Conservation (phyloP, 2,797 vertebrate species). For the Etheostoma perlongum region DNA sequence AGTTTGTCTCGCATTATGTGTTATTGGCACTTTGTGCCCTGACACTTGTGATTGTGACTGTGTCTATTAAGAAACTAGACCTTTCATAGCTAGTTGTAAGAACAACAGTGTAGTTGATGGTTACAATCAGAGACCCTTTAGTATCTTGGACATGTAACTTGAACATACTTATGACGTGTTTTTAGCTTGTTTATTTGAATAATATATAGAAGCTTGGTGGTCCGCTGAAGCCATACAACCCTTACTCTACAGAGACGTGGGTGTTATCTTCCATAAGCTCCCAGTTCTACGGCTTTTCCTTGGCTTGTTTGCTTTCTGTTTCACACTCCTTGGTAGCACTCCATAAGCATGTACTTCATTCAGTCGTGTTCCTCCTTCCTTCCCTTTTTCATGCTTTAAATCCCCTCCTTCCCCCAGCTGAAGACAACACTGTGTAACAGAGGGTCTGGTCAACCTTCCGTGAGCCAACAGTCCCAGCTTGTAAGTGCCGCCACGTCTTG, state of each 20-base stretch:
- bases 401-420: constrained; percentile 77
- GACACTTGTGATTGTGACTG: too few species aligned
- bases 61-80: not conserved
- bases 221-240: not conserved
- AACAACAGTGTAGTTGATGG: not conserved
- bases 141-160: not conserved
- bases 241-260: not conserved
- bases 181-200: not conserved
- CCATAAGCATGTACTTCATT: constrained; percentile 34
- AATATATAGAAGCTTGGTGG: not conserved
- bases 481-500: constrained; percentile 83
- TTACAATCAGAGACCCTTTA: not conserved
- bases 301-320: constrained; percentile 2
- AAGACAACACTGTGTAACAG: constrained; percentile 84
- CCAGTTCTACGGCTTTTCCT: not conserved
- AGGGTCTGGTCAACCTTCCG: constrained; percentile 75
- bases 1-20: too few species aligned
- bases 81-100: not conserved
- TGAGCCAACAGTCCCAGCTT: constrained; percentile 75
- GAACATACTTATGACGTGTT: not conserved
- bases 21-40: too few species aligned
- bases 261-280: not conserved
- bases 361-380: constrained; percentile 29
- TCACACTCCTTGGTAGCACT: not conserved
- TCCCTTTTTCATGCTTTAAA: constrained; percentile 36